These are phyloP conservation scores for Papilio machaon DNA, from an alignment of 1,140 invertebrate species.

Conservation along the genomic window DNA sequence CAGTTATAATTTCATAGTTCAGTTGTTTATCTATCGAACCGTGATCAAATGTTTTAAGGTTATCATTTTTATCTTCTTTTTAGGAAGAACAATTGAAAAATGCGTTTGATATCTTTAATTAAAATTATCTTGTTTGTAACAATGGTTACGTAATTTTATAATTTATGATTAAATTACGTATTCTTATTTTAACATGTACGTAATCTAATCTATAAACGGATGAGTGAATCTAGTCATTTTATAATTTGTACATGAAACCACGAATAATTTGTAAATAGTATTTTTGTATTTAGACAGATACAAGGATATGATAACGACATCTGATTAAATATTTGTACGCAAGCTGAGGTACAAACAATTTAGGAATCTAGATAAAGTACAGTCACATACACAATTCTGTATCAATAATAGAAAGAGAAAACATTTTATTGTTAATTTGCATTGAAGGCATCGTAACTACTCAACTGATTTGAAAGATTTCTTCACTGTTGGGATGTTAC, in stretches of 20 bases:
- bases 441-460: too few species aligned
- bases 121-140: neutral
- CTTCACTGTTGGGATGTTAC: too few species aligned
- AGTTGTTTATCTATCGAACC: neutral
- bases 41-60: neutral
- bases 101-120: neutral
- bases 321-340: neutral
- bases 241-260: slow-evolving; percentile 41
- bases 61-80: neutral
- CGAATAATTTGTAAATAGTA: slow-evolving; percentile 44
- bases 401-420: too few species aligned
- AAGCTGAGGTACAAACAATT: neutral
- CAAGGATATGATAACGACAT: neutral
- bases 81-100: neutral
- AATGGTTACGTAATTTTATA: neutral
- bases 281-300: slow-evolving; percentile 51
- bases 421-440: too few species aligned
- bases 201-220: slow-evolving; percentile 40
- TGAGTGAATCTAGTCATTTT: slow-evolving; percentile 65
- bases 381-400: neutral
- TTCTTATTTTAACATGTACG: slow-evolving; percentile 17
- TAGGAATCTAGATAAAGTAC: neutral
- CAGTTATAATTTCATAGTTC: neutral
- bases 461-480: too few species aligned
- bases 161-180: neutral